These are phyloP conservation scores for Heterocephalus glaber DNA, from an alignment of 2,113 vertebrate species.

Conservation along the genomic window DNA sequence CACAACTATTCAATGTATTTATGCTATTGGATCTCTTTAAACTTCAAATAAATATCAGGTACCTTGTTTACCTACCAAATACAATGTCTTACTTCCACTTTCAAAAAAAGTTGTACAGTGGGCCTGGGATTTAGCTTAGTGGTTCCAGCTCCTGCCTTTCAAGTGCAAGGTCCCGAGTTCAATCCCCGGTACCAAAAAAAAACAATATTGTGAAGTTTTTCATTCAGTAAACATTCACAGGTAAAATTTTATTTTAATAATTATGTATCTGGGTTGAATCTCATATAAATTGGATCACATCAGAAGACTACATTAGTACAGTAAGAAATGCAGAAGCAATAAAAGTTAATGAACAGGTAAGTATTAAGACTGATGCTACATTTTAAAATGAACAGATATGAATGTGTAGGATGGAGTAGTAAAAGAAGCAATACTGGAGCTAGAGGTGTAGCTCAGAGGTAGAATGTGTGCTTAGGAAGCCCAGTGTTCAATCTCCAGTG, in stretches of 20 bases:
- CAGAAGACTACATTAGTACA: neutral
- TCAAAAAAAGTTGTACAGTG: conserved; percentile 21
- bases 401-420: neutral
- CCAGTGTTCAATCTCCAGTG: neutral
- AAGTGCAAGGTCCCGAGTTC: no score
- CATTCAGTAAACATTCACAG: conserved; percentile 27
- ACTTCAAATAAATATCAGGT: conserved; percentile 29
- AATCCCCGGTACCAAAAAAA: no score
- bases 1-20: neutral
- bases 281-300: neutral
- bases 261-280: neutral
- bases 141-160: no score
- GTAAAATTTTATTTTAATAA: neutral
- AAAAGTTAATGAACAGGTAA: neutral
- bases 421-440: neutral
- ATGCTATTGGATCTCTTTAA: neutral
- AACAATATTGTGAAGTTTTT: neutral
- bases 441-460: neutral
- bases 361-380: neutral
- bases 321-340: neutral
- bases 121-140: no score
- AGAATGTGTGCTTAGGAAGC: neutral
- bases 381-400: neutral
- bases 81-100: neutral
- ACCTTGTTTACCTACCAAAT: neutral